Percentiles rank a stretch among this genome's conserved stretches.
Conservation (phyloP, 2,888 invertebrate genomes). For the Caenorhabditis drosophilae region DNA sequence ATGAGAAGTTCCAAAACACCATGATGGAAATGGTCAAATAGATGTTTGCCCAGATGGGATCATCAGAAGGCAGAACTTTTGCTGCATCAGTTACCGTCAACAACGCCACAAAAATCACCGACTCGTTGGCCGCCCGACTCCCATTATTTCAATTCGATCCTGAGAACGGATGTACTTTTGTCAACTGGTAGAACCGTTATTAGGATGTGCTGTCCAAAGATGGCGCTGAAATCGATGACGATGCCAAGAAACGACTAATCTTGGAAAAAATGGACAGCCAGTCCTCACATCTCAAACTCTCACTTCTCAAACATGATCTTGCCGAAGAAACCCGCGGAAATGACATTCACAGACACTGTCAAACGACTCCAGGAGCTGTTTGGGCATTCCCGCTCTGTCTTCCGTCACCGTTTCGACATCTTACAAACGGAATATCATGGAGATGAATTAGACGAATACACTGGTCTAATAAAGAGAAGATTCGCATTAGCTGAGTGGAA, state of each 20-base stretch:
- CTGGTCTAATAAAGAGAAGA: neutral
- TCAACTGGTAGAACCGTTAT: neutral
- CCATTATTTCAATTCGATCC: neutral
- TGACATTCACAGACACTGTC: neutral
- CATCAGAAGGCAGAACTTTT: no score
- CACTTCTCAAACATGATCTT: neutral
- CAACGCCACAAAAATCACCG: neutral
- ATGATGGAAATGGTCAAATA: no score
- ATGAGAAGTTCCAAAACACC: no score
- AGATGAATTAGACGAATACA: neutral
- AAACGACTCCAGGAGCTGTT: neutral
- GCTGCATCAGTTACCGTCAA: neutral
- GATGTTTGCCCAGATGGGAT: no score
- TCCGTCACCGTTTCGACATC: slow-evolving; percentile 1
- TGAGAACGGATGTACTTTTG: neutral
- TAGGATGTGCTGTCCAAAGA: neutral
- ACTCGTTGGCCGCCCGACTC: neutral
- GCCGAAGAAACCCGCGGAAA: neutral
- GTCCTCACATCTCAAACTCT: neutral
- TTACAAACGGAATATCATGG: slow-evolving; percentile 1
- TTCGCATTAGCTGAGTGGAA: slow-evolving; percentile 5
- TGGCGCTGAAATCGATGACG: neutral
- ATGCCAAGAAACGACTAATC: neutral
- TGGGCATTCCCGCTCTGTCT: neutral
- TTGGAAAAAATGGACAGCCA: neutral